These are phyloP conservation scores for Euclidia mi DNA, from an alignment of 2,888 invertebrate genomes.

Conservation along the genomic window DNA sequence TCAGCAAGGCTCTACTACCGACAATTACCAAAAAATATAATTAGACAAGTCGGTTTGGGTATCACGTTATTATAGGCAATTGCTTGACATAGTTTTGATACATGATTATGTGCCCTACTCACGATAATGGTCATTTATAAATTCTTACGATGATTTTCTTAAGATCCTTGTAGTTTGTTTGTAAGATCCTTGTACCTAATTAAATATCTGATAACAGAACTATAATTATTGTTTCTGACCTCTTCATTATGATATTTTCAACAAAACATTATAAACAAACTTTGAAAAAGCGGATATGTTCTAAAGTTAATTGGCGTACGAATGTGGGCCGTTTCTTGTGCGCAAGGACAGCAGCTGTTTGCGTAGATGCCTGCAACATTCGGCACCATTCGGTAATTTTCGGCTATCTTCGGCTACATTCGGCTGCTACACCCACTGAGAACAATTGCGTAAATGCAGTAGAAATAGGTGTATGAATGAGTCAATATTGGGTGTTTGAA, in stretches of 20 bases:
- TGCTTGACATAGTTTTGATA: no score
- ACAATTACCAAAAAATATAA: no score
- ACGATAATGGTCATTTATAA: no score
- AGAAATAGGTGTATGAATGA: conserved; percentile 10
- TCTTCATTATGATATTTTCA: conserved; percentile 1
- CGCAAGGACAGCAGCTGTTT: conserved; percentile 62
- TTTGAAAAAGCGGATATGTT: conserved; percentile 16
- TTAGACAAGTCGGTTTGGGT: no score
- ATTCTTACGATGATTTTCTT: no score
- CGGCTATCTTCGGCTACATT: no score
- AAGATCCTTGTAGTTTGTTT: no score
- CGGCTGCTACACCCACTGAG: conserved; percentile 16
- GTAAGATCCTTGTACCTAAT: no score
- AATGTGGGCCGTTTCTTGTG: conserved; percentile 62
- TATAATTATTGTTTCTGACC: background rate
- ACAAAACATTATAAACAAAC: conserved; percentile 7
- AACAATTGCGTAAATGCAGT: conserved; percentile 28
- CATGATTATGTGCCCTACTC: no score
- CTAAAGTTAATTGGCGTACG: conserved; percentile 28
- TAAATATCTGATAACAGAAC: no score
- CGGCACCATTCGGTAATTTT: conserved; percentile 23
- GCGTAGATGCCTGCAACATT: conserved; percentile 46
- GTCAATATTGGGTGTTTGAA: conserved; percentile 21
- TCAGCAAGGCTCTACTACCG: no score
- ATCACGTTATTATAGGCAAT: no score